Base-by-base conservation (phyloP, 30 jellyfish, hydroid and myxozoan genomes). In the Aurelia coerulea region DNA sequence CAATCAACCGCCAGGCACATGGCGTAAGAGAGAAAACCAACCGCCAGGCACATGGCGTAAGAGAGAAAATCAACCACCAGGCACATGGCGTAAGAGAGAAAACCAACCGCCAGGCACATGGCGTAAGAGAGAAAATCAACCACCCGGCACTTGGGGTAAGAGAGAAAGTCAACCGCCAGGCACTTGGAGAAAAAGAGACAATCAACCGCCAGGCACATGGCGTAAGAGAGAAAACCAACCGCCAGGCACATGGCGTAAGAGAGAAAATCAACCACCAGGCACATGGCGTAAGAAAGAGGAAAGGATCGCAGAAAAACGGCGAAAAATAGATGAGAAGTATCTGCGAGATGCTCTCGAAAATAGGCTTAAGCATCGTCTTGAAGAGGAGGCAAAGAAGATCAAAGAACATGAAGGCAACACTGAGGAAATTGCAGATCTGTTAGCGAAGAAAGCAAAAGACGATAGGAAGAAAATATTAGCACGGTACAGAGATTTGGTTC, bases 41-140 rank as follows among this genome's bases (percentile, higher is more conserved):
- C 91, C 91, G 17, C 91, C 91, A 81, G 91, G 91, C 46, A 42
- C 68, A 10, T 81, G 91, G 91, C 51, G 80, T 29, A 66, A 52
- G 37, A n/a, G 91, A 50, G 76, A 81, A 53, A 60, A 60, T 65
- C 91, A 81, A 37, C 89, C 88, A 10, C 88, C 88, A 5, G 88
- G 88, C 62, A 42, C 62, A 15, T 78, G 88, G 88, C 34, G 79
- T 1, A 58, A 62, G 35, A 62, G 64, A 60, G 79, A 33, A 11
- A 72, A 72, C 35, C 88, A 78, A 78, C 88, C 88, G 2, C 88
- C 88, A 53, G 88, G 88, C 5, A 42, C 62, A 23, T 78, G 89
- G 89, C 39, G 80, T 2, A 60, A 63, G 41, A 63, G 8, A 62
- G 80, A 10, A 2, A 73, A 73, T 14, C 89, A 78, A 62, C 89